These are phyloP conservation scores for Chrysolina oricalcia DNA, from an alignment of 2,888 invertebrate species.

Conservation along the genomic window DNA sequence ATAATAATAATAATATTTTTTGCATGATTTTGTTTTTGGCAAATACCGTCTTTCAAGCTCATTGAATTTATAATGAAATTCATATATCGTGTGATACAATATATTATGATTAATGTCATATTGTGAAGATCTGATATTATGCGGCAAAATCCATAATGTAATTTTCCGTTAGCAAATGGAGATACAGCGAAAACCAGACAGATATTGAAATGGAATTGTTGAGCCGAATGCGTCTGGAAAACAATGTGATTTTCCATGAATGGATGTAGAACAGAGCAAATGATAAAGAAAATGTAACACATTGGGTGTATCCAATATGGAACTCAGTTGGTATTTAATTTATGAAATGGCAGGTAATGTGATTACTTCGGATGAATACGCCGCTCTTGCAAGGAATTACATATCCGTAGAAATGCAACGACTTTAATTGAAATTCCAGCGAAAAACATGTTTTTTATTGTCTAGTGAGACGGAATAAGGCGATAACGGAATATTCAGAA, in stretches of 20 bases:
- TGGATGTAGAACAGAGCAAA: background rate
- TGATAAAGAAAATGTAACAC: background rate
- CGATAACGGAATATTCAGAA: no score
- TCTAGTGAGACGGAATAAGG: background rate
- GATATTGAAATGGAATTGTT: background rate
- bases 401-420: background rate
- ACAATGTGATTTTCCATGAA: slow-evolving; percentile 7
- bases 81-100: no score
- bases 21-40: no score
- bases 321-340: background rate
- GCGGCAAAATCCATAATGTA: background rate
- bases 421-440: background rate
- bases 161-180: background rate
- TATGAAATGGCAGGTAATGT: slow-evolving; percentile 14
- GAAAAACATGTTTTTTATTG: background rate
- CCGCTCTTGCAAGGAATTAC: background rate
- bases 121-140: background rate
- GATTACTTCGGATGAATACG: slow-evolving; percentile 3
- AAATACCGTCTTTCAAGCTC: no score
- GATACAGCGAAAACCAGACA: background rate
- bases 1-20: no score
- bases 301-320: slow-evolving; percentile 6
- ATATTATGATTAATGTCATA: background rate
- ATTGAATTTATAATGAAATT: no score
- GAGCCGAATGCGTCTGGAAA: background rate